Base-by-base conservation (phyloP, 1,140 invertebrate species). In the Scaptomyza montana region DNA sequence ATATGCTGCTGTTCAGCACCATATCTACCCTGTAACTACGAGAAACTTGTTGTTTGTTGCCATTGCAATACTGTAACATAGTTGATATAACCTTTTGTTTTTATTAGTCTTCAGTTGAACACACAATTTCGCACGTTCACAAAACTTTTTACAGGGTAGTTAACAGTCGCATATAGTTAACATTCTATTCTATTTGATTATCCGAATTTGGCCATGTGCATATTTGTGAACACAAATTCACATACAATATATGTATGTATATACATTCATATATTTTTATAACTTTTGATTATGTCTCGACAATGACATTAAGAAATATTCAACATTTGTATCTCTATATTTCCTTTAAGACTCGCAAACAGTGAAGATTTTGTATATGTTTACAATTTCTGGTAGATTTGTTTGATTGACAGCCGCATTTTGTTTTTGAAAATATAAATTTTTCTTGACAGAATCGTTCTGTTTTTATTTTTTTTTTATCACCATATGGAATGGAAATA, bases 381-480 rank as follows among this genome's bases (percentile, higher is more conserved):
- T 74, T 59, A 50, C 59, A 49, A 56, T 61, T 60, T 79, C 51
- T 41, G 45, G 41, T 51, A 21, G 10, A n/a, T 65, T 51, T 61
- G 6, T 87, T 55, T 75, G 82, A 85, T 87, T 81, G 81, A 81
- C 81, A 85, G 54, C 57, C 65, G 39, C 49, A 51, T 69, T 55
- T 68, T 59, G 47, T 57, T 16, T 57, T 16, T 41, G 36, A 21
- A 5, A 39, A 50, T 68, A 45, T 72, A 71, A 50, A 6, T 6
- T 33, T 33, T 71, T 61, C 21, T n/a, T 25, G 30, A 33, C 50
- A 70, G 33, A 68, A 69, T 54, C 41, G 21, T 25, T 43, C 7
- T 33, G 3, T 63, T 39, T 6, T 33, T 10, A 13, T 70, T n/a
- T 59, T 6, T 19, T 70, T 12, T 33, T 28, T 39, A 12, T 6